Evolutionary conservation across 1,140 invertebrate species (phyloP).

Genomic region (Drosophila ambigua): DNA sequence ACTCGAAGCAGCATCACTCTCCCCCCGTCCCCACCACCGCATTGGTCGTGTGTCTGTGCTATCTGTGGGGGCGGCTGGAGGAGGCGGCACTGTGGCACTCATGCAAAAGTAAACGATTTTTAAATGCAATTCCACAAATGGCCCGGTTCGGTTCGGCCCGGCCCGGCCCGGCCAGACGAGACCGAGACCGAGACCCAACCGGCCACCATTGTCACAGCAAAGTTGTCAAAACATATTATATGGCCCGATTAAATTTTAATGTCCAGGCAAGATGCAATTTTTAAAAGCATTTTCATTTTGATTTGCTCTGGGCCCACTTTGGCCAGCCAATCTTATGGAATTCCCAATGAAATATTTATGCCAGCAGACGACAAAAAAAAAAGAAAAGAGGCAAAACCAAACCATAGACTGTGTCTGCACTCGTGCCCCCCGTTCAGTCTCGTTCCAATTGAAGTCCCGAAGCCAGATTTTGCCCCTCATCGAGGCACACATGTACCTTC

Average conservation of each 20-base stretch:
- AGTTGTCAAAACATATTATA: conserved; percentile 45
- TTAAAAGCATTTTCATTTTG: conserved; percentile 73
- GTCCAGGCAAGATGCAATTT: conserved; percentile 59
- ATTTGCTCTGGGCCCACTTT: conserved; percentile 48
- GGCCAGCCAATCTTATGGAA: conserved; percentile 56
- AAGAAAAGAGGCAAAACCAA: conserved; percentile 9
- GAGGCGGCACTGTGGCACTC: conserved; percentile 10
- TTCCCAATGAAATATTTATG: conserved; percentile 72
- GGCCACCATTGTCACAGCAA: conserved; percentile 25
- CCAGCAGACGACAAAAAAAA: conserved; percentile 15
- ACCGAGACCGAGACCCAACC: conserved; percentile 1
- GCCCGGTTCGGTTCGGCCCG: not conserved
- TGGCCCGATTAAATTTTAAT: conserved; percentile 57
- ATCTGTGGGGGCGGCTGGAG: not conserved
- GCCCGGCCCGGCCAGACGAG: conserved; percentile 1
- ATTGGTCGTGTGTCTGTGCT: not conserved
- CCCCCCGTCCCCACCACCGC: not conserved
- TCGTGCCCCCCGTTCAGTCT: conserved; percentile 2
- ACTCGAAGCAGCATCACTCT: conserved; percentile 14
- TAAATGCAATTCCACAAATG: conserved; percentile 68
- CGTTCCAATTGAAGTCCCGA: not conserved
- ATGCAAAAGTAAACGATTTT: conserved; percentile 74
- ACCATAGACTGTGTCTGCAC: conserved; percentile 15
- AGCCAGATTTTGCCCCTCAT: too few relatives aligned
- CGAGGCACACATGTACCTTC: conserved; percentile 4